Conservation (phyloP, 2,888 invertebrate genomes). For the Calameuta filiformis region DNA sequence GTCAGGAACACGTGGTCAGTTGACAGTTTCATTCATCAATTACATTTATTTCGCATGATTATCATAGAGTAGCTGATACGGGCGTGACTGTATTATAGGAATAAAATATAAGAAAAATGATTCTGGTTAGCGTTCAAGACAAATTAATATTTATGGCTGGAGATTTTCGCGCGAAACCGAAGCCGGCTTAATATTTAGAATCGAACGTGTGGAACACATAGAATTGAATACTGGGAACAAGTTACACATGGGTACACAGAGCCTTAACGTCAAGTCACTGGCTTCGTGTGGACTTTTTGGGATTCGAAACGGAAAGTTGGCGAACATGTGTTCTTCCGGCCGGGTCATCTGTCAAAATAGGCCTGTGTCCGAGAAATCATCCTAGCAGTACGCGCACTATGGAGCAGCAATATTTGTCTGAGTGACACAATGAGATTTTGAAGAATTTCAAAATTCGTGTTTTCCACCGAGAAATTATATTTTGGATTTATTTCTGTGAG, state of each 20-base stretch:
- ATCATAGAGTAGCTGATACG: neutral
- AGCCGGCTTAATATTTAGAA: neutral
- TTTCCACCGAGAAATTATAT: neutral
- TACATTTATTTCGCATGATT: constrained; percentile 2
- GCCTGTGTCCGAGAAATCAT: constrained; percentile 3
- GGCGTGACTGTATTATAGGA: neutral
- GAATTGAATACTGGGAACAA: neutral
- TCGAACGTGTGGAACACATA: neutral
- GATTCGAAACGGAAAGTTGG: constrained; percentile 17
- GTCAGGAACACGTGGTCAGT: constrained; percentile 19
- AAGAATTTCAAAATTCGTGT: neutral
- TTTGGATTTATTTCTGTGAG: neutral
- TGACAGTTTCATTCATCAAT: constrained; percentile 2
- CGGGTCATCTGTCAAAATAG: constrained; percentile 19
- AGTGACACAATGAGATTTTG: neutral
- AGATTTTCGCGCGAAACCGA: neutral
- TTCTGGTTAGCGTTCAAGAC: neutral
- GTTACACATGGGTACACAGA: neutral
- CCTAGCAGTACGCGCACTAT: neutral
- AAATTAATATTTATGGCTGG: neutral
- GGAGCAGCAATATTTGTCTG: neutral
- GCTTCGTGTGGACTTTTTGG: neutral
- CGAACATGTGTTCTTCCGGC: constrained; percentile 39
- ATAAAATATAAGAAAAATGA: neutral
- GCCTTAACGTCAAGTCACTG: neutral